Evolutionary conservation across 2,797 vertebrate species (phyloP).

Genomic region (Gila robusta): DNA sequence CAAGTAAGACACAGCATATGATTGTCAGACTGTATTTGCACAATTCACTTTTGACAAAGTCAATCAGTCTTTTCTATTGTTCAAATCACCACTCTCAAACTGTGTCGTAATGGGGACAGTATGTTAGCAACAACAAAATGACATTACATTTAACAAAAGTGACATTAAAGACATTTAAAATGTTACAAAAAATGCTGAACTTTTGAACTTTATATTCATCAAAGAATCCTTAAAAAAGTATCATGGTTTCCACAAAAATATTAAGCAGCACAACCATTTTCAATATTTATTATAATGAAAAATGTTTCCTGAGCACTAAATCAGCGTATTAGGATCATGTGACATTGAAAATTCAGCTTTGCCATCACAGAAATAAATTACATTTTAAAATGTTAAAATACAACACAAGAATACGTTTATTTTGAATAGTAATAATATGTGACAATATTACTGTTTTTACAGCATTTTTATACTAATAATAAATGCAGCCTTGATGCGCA

Average conservation of each 20-base stretch:
- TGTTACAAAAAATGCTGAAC: too few species aligned
- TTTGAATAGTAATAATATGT: too few species aligned
- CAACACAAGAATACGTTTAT: too few species aligned
- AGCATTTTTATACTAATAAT: too few species aligned
- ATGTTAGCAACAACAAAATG: not conserved
- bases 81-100: not conserved
- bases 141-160: not conserved
- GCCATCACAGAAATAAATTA: not conserved
- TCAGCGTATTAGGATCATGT: not conserved
- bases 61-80: not conserved
- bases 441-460: too few species aligned
- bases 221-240: not conserved
- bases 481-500: too few species aligned
- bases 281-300: not conserved
- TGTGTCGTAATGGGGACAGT: not conserved
- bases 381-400: too few species aligned
- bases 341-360: not conserved
- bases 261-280: not conserved
- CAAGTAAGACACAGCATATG: not conserved
- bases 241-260: not conserved
- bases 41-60: not conserved
- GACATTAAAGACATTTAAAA: not conserved
- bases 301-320: not conserved
- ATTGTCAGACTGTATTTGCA: slow-evolving; percentile 1
- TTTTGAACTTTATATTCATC: too few species aligned